Evolutionary conservation across 2,113 vertebrate species (phyloP).

Genomic region (Barbus barbus): DNA sequence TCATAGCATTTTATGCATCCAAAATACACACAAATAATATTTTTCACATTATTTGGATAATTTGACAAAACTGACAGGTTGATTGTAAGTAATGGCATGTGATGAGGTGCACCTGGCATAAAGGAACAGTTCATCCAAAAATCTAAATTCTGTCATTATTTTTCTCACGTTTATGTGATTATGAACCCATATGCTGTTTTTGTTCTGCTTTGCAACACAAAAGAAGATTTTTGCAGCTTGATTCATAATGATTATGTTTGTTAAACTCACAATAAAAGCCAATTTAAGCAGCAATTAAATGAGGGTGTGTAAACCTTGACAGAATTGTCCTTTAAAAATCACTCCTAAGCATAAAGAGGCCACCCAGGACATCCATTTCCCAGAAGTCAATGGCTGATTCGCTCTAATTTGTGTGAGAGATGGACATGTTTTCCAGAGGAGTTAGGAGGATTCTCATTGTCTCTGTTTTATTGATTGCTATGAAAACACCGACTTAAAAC

Average conservation of each 20-base stretch:
- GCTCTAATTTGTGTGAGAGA: not conserved
- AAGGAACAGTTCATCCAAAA: not conserved
- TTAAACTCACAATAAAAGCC: not conserved
- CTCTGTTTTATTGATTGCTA: not conserved
- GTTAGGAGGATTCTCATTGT: conserved; percentile 3
- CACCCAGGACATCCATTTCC: not conserved
- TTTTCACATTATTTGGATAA: not conserved
- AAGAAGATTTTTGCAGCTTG: not conserved
- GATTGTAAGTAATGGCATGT: not conserved
- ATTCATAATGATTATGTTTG: not conserved
- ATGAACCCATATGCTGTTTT: no score
- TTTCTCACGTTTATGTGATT: no score
- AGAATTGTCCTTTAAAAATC: not conserved
- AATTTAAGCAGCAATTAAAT: not conserved
- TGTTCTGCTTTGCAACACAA: not conserved
- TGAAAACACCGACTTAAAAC: conserved; percentile 1
- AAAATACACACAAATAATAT: not conserved
- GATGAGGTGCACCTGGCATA: not conserved
- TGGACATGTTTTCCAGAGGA: not conserved
- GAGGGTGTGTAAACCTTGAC: not conserved
- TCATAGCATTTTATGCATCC: not conserved
- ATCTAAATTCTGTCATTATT: not conserved
- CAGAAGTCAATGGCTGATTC: not conserved
- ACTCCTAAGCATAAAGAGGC: not conserved
- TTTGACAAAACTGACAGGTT: not conserved